Conservation (phyloP, 2,797 vertebrate genomes). For the Neomorphus geoffroyi region DNA sequence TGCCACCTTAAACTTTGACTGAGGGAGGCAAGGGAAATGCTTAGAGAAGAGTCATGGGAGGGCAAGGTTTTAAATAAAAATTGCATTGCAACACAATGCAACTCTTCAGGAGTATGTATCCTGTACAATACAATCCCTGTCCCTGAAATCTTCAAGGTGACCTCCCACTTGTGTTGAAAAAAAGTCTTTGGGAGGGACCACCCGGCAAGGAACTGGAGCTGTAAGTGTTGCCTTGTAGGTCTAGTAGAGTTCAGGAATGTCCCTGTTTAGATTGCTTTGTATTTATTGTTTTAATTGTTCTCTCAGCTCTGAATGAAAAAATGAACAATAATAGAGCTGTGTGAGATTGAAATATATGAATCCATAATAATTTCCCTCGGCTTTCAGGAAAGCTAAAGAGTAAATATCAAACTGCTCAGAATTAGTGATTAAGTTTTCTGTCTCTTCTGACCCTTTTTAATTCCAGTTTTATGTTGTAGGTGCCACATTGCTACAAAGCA, state of each 20-base stretch:
- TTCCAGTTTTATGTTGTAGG: conserved; percentile 68
- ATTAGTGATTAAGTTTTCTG: conserved; percentile 73
- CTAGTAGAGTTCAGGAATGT: conserved; percentile 74
- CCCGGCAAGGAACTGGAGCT: conserved; percentile 75
- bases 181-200: conserved; percentile 75
- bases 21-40: conserved; percentile 61
- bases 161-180: conserved; percentile 72
- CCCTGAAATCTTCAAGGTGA: conserved; percentile 80
- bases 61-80: conserved; percentile 73
- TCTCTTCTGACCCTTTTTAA: conserved; percentile 72
- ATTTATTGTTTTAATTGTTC: conserved; percentile 82
- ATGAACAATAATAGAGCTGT: conserved; percentile 79
- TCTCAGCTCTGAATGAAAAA: conserved; percentile 75
- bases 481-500: conserved; percentile 73
- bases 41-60: conserved; percentile 63
- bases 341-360: conserved; percentile 83
- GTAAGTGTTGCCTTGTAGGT: conserved; percentile 73
- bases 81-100: conserved; percentile 62
- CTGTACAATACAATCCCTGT: conserved; percentile 74
- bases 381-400: conserved; percentile 74
- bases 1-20: conserved; percentile 74
- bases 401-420: conserved; percentile 77
- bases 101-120: conserved; percentile 73
- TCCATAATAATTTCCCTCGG: conserved; percentile 79
- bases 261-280: conserved; percentile 79